Conservation (phyloP, 2,797 vertebrate genomes). For the Australoheros facetus region DNA sequence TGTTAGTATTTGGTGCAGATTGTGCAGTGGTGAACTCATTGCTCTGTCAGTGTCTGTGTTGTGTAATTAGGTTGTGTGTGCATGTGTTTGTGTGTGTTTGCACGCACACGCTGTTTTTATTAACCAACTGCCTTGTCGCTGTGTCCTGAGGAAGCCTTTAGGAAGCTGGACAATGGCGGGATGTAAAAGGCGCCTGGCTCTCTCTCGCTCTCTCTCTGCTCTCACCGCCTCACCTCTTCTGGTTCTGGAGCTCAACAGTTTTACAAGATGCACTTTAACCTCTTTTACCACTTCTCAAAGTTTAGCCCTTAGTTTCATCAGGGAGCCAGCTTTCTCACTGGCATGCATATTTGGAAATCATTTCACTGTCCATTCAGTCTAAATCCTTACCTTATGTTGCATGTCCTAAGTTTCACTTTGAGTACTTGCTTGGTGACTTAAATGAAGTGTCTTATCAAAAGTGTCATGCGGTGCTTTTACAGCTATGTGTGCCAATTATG, state of each 20-base stretch:
- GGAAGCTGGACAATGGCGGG: slow-evolving; percentile 82
- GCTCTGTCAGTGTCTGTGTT: not conserved
- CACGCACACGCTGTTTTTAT: slow-evolving; percentile 7
- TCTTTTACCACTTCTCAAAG: not conserved
- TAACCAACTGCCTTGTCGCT: slow-evolving; percentile 7
- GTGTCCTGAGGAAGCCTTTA: slow-evolving; percentile 67
- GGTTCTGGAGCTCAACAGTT: slow-evolving; percentile 8
- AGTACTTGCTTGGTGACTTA: not conserved
- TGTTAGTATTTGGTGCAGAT: not conserved
- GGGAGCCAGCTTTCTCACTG: not conserved
- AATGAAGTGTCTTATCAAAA: not conserved
- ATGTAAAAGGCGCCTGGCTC: slow-evolving; percentile 66
- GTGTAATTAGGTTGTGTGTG: slow-evolving; percentile 1
- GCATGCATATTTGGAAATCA: not conserved
- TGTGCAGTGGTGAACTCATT: not conserved
- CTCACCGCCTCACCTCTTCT: slow-evolving; percentile 5
- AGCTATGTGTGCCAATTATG: slow-evolving; percentile 3
- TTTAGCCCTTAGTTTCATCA: not conserved
- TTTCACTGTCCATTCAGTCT: not conserved
- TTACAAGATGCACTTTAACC: slow-evolving; percentile 26
- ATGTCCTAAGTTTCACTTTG: not conserved
- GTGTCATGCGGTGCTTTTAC: not conserved
- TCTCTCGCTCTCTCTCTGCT: slow-evolving; percentile 15
- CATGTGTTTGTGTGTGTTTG: not conserved
- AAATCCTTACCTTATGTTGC: not conserved